Evolutionary conservation across 2,797 vertebrate genomes (phyloP).

Genomic region (Hipposideros larvatus): DNA sequence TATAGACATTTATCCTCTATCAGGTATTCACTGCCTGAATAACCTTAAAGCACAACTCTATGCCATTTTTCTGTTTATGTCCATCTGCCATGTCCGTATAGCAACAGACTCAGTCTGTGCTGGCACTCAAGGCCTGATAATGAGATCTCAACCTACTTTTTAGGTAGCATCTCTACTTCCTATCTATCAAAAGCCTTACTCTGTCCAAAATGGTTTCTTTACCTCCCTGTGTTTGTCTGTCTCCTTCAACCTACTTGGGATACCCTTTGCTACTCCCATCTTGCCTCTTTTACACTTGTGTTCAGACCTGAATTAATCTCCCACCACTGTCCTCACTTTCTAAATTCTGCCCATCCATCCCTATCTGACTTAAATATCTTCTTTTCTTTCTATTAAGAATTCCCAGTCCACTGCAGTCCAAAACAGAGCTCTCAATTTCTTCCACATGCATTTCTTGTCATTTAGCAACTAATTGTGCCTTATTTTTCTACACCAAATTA

Average conservation of each 20-base stretch:
- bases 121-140: neutral
- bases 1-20: neutral
- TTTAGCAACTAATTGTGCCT: neutral
- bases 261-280: neutral
- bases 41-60: neutral
- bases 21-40: neutral
- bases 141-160: neutral
- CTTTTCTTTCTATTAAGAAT: conserved; percentile 40
- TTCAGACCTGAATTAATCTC: neutral
- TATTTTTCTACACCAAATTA: conserved; percentile 4
- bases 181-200: neutral
- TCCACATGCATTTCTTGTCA: neutral
- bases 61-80: neutral
- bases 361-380: neutral
- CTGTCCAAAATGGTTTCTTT: neutral
- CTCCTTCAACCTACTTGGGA: neutral
- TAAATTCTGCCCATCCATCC: neutral
- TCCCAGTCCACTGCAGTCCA: neutral
- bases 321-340: neutral
- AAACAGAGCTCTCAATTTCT: neutral
- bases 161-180: neutral
- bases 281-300: neutral
- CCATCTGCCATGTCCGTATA: neutral
- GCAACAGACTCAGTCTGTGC: neutral
- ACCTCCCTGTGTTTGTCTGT: neutral